Conservation (phyloP, 2,888 invertebrate genomes). For the Diarsia brunnea region DNA sequence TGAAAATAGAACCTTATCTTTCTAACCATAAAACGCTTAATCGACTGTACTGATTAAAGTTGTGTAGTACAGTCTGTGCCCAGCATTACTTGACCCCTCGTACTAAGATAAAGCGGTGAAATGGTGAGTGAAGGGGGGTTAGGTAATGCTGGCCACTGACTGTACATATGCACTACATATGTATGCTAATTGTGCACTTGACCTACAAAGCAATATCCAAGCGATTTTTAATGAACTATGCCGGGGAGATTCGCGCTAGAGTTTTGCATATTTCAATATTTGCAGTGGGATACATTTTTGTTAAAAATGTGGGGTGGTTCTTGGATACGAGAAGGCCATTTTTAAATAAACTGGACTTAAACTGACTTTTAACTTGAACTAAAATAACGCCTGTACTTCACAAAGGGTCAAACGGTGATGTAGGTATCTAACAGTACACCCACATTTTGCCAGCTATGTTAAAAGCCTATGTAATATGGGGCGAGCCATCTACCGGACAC, state of each 20-base stretch:
- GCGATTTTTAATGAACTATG: constrained; percentile 70
- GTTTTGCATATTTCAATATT: constrained; percentile 47
- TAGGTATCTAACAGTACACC: not conserved
- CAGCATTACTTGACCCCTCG: no score
- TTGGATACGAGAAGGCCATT: not conserved
- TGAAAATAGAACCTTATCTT: constrained; percentile 25
- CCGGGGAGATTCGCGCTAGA: constrained; percentile 32
- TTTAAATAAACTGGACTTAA: not conserved
- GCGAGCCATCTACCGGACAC: not conserved
- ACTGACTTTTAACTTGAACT: not conserved
- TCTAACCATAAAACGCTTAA: constrained; percentile 1
- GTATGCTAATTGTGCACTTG: constrained; percentile 73
- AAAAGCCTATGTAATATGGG: not conserved
- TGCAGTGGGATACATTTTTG: constrained; percentile 19
- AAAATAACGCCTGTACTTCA: not conserved
- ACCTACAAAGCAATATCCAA: constrained; percentile 77
- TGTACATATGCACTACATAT: constrained; percentile 20
- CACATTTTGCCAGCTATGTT: not conserved
- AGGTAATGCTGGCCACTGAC: no score
- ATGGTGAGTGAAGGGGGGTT: no score
- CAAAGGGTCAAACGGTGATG: not conserved
- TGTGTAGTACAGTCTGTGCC: constrained; percentile 4
- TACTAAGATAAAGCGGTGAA: no score
- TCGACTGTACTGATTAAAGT: constrained; percentile 47
- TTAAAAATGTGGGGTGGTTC: not conserved